A percentile compares a stretch with the other conserved stretches of the same genome.
Conservation (phyloP, 2,113 vertebrate species). For the Tiliqua scincoides region DNA sequence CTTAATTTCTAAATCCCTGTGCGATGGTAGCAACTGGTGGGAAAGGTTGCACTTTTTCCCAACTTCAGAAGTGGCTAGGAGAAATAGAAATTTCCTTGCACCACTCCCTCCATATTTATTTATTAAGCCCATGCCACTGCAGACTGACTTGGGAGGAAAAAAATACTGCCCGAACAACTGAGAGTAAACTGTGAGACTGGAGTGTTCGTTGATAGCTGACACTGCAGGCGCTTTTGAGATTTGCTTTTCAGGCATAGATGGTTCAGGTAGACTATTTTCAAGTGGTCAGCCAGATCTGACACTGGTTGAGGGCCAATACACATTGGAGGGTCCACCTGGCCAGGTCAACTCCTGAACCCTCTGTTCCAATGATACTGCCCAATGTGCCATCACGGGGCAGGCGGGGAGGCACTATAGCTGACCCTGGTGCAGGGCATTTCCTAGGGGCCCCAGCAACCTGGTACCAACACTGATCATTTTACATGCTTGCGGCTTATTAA, state of each 20-base stretch:
- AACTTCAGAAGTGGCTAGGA: not conserved
- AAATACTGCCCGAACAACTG: not conserved
- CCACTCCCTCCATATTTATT: not conserved
- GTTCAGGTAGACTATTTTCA: not conserved
- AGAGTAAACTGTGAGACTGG: not conserved
- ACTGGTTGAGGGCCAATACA: too few species aligned
- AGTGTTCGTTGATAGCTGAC: not conserved
- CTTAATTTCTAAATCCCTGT: not conserved
- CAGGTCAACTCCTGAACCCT: too few species aligned
- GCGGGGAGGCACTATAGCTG: too few species aligned
- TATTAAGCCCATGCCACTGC: not conserved
- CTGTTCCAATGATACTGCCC: too few species aligned
- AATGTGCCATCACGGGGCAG: too few species aligned
- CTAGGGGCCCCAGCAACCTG: too few species aligned
- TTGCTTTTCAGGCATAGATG: not conserved
- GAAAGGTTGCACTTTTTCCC: not conserved
- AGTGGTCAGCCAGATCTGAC: too few species aligned
- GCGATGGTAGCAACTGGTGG: not conserved
- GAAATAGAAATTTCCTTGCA: not conserved
- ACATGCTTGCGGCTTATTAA: too few species aligned
- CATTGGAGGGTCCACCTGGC: too few species aligned
- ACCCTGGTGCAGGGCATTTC: too few species aligned
- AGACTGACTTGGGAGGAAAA: not conserved
- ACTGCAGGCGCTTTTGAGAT: not conserved
- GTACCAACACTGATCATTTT: too few species aligned